Evolutionary conservation across 1,140 invertebrate species (phyloP).

Genomic region (Trigoniulus corallinus): DNA sequence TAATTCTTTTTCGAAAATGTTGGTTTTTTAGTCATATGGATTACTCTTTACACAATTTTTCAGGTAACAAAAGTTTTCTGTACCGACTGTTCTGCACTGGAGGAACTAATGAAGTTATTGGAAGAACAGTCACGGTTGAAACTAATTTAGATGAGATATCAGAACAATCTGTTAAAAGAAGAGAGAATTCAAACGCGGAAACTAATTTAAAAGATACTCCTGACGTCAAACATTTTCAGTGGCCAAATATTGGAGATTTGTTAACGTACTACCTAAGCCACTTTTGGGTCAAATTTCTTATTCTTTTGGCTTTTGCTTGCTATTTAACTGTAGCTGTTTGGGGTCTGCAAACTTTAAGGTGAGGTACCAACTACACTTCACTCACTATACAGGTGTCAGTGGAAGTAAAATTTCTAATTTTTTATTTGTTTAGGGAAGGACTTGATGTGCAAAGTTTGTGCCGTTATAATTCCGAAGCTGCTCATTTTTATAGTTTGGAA

Average conservation of each 20-base stretch:
- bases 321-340: not conserved
- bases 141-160: no score
- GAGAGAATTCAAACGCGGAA: no score
- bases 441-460: conserved; percentile 70
- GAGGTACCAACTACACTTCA: no score
- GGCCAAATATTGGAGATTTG: no score
- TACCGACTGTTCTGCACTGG: conserved; percentile 65
- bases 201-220: no score
- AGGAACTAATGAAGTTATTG: conserved; percentile 41
- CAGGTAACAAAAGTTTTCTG: conserved; percentile 56
- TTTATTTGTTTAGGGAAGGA: conserved; percentile 40
- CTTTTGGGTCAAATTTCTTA: not conserved
- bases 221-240: no score
- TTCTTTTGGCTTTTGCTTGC: not conserved
- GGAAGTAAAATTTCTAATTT: not conserved
- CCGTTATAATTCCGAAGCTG: conserved; percentile 73
- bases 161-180: no score
- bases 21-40: no score
- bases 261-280: not conserved
- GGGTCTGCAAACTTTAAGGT: not conserved
- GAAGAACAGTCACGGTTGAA: not conserved
- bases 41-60: conserved; percentile 26
- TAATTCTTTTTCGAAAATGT: no score
- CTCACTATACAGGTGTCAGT: no score
- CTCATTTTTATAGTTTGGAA: conserved; percentile 74